Conservation (phyloP, 2,113 vertebrate species). For the Microtus pennsylvanicus region DNA sequence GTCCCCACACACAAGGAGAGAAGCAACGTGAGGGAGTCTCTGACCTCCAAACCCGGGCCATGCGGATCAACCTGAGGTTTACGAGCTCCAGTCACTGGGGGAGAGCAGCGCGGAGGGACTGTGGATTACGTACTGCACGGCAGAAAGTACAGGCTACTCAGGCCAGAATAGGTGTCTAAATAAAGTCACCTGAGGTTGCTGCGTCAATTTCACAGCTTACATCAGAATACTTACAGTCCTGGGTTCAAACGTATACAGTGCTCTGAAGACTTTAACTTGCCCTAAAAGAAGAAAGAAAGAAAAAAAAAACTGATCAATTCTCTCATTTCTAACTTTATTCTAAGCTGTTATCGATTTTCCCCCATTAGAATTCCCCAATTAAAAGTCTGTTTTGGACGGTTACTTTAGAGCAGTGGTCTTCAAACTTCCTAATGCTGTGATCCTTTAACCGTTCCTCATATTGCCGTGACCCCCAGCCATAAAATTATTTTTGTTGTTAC, state of each 20-base stretch:
- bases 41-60: background rate
- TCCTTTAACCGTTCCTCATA: background rate
- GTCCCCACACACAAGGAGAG: background rate
- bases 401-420: background rate
- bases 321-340: conserved; percentile 30
- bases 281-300: conserved; percentile 85
- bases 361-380: conserved; percentile 19
- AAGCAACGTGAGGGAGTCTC: background rate
- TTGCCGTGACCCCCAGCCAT: background rate
- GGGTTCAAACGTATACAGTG: conserved; percentile 96
- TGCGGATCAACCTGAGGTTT: background rate
- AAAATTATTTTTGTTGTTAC: background rate
- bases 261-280: conserved; percentile 98
- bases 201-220: conserved; percentile 40
- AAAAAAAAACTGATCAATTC: conserved; percentile 53
- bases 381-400: conserved; percentile 19
- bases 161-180: background rate
- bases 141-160: background rate
- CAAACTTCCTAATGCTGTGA: background rate
- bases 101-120: background rate
- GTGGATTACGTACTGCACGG: background rate
- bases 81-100: background rate
- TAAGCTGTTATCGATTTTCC: background rate
- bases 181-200: background rate
- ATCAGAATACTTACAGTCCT: conserved; percentile 93